Evolutionary conservation across 2,113 vertebrate species (phyloP).

Genomic region (Ctenomys sociabilis): DNA sequence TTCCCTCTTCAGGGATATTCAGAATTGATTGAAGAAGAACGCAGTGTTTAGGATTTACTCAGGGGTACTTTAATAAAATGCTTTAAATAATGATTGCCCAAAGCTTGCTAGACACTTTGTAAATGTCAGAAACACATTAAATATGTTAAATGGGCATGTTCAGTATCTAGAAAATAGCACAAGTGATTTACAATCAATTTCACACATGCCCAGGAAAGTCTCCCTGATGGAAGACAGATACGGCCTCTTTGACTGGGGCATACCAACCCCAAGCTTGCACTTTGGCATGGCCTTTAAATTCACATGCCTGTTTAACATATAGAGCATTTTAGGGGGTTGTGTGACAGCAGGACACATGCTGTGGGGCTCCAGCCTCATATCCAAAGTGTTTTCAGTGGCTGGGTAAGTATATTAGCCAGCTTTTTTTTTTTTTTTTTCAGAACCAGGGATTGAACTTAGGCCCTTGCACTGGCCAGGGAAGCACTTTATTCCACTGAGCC

Average conservation of each 20-base stretch:
- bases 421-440: too few relatives aligned
- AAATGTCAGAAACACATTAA: constrained; percentile 79
- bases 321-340: neutral
- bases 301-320: neutral
- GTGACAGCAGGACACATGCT: neutral
- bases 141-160: constrained; percentile 75
- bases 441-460: too few relatives aligned
- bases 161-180: constrained; percentile 66
- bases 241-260: neutral
- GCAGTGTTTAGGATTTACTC: constrained; percentile 50
- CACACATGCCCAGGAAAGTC: constrained; percentile 26
- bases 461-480: too few relatives aligned
- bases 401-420: neutral
- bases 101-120: constrained; percentile 72
- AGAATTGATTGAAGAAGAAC: constrained; percentile 63
- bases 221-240: constrained; percentile 28
- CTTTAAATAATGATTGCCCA: constrained; percentile 65
- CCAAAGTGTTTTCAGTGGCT: neutral
- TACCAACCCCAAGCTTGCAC: neutral
- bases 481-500: too few relatives aligned
- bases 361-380: neutral
- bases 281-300: neutral
- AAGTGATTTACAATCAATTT: constrained; percentile 75
- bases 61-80: constrained; percentile 69
- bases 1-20: constrained; percentile 68